These are phyloP conservation scores for Orthonyx spaldingii DNA, from an alignment of 2,113 vertebrate genomes.

Conservation along the genomic window DNA sequence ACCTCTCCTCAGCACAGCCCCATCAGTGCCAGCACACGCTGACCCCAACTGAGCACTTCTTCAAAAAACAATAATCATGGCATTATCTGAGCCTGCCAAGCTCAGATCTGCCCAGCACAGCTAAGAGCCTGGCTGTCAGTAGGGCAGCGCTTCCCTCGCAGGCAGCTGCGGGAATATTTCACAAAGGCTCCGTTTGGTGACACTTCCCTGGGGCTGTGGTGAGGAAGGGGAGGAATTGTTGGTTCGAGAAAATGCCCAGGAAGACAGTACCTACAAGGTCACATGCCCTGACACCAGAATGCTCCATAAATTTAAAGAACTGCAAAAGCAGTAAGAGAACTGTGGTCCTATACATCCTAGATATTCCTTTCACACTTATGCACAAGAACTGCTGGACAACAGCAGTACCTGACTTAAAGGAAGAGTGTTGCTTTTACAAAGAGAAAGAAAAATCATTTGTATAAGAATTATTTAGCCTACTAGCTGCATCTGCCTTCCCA, in stretches of 20 bases:
- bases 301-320: neutral
- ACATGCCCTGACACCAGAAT: neutral
- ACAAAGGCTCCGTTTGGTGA: neutral
- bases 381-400: rapidly evolving
- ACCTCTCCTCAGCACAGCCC: neutral
- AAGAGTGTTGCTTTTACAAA: neutral
- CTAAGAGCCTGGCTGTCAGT: rapidly evolving
- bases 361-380: neutral
- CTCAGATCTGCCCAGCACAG: neutral
- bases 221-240: neutral
- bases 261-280: neutral
- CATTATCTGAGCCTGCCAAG: neutral
- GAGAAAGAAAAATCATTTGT: neutral
- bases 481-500: neutral
- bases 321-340: neutral
- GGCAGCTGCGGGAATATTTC: neutral
- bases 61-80: neutral
- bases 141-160: rapidly evolving
- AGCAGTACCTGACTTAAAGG: neutral
- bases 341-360: neutral
- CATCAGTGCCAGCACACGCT: neutral
- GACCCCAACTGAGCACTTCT: neutral
- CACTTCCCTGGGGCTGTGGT: neutral
- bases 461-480: neutral
- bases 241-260: neutral